These are phyloP conservation scores for Actinia tenebrosa DNA, from an alignment of 64 coral and sea anemone species.

Conservation along the genomic window DNA sequence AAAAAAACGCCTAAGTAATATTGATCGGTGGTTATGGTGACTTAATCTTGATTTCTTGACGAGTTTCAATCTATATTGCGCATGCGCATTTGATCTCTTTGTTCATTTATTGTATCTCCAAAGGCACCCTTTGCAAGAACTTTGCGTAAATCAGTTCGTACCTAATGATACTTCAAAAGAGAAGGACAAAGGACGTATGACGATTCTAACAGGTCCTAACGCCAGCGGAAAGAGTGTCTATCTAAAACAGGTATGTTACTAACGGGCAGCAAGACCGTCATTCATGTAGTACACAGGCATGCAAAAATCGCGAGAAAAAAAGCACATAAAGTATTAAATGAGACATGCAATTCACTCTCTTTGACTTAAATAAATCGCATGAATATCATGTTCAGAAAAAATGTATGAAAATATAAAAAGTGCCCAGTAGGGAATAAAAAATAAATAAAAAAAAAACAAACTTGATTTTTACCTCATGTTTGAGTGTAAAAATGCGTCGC, in stretches of 20 bases:
- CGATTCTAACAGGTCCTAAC: constrained; percentile 91
- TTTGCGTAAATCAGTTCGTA: constrained; percentile 91
- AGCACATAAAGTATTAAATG: too few relatives aligned
- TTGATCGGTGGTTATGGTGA: neutral
- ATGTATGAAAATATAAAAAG: too few relatives aligned
- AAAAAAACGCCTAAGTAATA: too few relatives aligned
- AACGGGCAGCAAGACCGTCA: too few relatives aligned
- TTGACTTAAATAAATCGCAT: too few relatives aligned
- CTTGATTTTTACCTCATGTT: neutral
- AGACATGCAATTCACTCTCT: neutral
- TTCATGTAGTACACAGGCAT: neutral
- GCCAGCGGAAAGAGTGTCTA: constrained; percentile 99
- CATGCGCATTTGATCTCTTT: neutral
- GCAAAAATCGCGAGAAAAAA: neutral
- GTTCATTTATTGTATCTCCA: neutral
- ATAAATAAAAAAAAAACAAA: too few relatives aligned
- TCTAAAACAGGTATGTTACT: constrained; percentile 70
- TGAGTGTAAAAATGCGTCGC: too few relatives aligned
- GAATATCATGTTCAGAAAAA: too few relatives aligned
- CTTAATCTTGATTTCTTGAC: neutral
- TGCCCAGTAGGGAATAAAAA: too few relatives aligned
- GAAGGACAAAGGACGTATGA: constrained; percentile 69
- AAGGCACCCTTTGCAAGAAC: constrained; percentile 95
- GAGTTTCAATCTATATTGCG: too few relatives aligned
- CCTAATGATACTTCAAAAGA: constrained; percentile 71